Evolutionary conservation across 1,140 invertebrate genomes (phyloP), one percentile per base, ranked within the genome.

Genomic region (Diachasmimorpha longicaudata): DNA sequence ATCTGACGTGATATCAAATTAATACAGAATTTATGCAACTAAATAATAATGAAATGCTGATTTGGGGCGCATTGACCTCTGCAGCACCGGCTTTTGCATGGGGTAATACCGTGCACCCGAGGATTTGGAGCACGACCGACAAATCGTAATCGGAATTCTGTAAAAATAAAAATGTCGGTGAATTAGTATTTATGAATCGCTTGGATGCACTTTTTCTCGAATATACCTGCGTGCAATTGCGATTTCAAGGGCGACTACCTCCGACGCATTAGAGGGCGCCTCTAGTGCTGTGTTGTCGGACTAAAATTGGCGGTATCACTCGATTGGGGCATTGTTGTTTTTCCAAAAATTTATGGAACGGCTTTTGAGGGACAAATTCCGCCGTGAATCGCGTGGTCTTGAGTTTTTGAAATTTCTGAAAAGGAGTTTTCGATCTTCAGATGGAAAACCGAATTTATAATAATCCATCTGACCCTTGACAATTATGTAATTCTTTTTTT

Each of bases 171-270:
- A 39, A 66, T 23, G 23, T 63, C 39, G 39, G 42, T 78, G 75
- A 81, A 85, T 86, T 81, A 82, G 85, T 85, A 86, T 84, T 85
- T 83, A 85, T 83, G 81, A 83, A 75, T 76, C 76, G 14, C 21
- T 25, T 11, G 25, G 44, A n/a, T 21, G 16, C 23, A 25, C 67
- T 81, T 78, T 81, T 83, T 81, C 81, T 80, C 76, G 55, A 67
- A 52, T 42, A 44, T 75, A 46, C 66, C 66, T 55, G 66, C 44
- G 73, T 69, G 55, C 68, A 71, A 76, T 37, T 36, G 19, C 69
- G 58, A 70, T 75, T 70, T 71, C 37, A 76, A 39, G 21, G 19
- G 68, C 66, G 48, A 36, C 11, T 16, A 9, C 19, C n/a, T 25
- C 63, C 39, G 23, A 31, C 58, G 23, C 31, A 23, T 31, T 23